Base-by-base conservation (phyloP, 1,140 invertebrate species). In the Drosophila guanche region DNA sequence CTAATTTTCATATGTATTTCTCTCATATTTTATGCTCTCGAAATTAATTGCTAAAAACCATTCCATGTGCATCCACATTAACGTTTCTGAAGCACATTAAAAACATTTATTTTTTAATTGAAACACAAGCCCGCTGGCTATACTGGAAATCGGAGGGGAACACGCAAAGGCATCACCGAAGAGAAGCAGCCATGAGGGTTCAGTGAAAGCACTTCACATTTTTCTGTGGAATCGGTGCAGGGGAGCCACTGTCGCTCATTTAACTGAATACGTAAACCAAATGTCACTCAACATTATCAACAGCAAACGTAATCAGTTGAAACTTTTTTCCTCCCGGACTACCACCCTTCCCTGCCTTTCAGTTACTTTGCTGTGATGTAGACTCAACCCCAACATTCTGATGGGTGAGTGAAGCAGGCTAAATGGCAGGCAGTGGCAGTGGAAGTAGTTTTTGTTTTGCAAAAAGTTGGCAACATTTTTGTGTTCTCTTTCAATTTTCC, bases 281-380 rank as follows among this genome's bases (percentile, higher is more conserved):
- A 84, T 85, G 80, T 84, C 79, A 84, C 79, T 84, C 79, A 84
- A 84, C 79, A 85, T 84, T 84, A 84, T 84, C 80, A 79, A 79
- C 80, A 60, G 79, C 76, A 84, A 84, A 85, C 80, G 79, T 85
- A 84, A 79, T 85, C 80, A 84, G 79, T 85, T 85, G 76, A 85
- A 84, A 84, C 70, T 85, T 85, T 20, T 79, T 84, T 76, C 55
- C 62, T 48, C 33, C 10, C 33, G 33, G 4, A 37, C 10, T 4
- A 33, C 33, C 61, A 23, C 33, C 25, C 25, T 20, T 57, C 7
- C 23, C 54, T 3, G 3, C 43, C 41, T 29, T 29, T 10, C 10
- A 37, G 12, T 8, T 27, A 57, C 23, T 57, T 16, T 27, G 4
- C 33, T 10, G 10, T 37, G 79, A 54, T 72, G 62, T 65, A 69